Evolutionary conservation across 2,888 invertebrate genomes (phyloP), one percentile per base, ranked within the genome.

Genomic region (Sminthurides aquaticus): DNA sequence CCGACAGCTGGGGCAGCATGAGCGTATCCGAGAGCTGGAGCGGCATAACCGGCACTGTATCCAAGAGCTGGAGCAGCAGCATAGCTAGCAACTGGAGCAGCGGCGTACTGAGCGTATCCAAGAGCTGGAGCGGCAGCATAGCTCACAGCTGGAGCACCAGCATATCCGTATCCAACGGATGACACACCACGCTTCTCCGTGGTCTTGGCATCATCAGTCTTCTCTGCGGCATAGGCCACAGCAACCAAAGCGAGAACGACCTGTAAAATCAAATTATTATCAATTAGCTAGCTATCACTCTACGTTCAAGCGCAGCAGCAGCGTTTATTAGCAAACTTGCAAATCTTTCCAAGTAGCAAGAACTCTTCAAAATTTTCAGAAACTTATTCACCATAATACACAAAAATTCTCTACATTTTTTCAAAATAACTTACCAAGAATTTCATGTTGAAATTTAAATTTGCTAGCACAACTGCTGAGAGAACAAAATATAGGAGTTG

Each of bases 341-440:
- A 52, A 52, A 15, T 34, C 43, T 5, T 52, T 52, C 20, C 52
- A 52, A 52, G 20, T 5, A 22, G 5, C 20, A 15, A 15, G 22
- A 52, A 52, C 5, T 20, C 52, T 8, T 48, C 48, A 11, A 24
- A n/a, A 2, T 24, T 26, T 26, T 3, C n/a, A 60, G 22, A 3
- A 59, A 43, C 43, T 34, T 2, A 34, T n/a, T n/a, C n/a, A n/a
- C n/a, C n/a, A n/a, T n/a, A n/a, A n/a, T n/a, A n/a, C n/a, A n/a
- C n/a, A n/a, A n/a, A n/a, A n/a, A n/a, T n/a, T n/a, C n/a, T n/a
- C n/a, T n/a, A n/a, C n/a, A n/a, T n/a, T n/a, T n/a, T n/a, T n/a
- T n/a, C n/a, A n/a, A n/a, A n/a, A n/a, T 24, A 22, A 57, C 64
- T 64, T 29, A 64, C 64, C 58, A 64, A 64, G 43, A 58, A 58